Evolutionary conservation across 2,888 invertebrate genomes (phyloP).

Genomic region (Dynastes tityus): DNA sequence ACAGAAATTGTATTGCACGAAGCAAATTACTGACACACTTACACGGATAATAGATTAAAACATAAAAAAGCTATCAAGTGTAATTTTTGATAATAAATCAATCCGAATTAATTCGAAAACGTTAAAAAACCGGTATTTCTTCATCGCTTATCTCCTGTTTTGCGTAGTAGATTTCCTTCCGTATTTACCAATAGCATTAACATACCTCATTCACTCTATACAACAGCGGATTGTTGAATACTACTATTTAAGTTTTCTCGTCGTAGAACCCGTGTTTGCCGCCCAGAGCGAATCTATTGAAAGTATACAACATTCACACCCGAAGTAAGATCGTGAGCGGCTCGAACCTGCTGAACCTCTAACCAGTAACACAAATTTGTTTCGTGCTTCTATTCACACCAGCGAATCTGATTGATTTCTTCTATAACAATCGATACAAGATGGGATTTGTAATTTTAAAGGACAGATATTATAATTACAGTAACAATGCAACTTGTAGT

Average conservation of each 20-base stretch:
- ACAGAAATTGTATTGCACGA: too few species aligned
- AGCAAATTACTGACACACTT: too few species aligned
- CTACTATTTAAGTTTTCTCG: constrained; percentile 8
- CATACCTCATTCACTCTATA: constrained; percentile 2
- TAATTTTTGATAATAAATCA: too few species aligned
- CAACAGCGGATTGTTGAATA: background rate
- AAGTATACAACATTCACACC: constrained; percentile 62
- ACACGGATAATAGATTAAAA: too few species aligned
- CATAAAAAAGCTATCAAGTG: too few species aligned
- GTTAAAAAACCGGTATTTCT: background rate
- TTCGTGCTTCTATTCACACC: constrained; percentile 7
- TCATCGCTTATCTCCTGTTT: background rate
- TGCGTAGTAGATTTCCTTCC: constrained; percentile 23
- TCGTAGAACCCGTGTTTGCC: constrained; percentile 9
- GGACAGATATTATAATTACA: background rate
- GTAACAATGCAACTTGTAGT: too few species aligned
- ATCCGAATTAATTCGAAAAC: background rate
- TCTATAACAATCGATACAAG: constrained; percentile 11
- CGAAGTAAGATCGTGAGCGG: constrained; percentile 50
- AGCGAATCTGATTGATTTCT: background rate
- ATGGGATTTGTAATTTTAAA: background rate
- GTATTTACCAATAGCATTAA: constrained; percentile 22
- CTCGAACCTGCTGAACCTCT: constrained; percentile 60
- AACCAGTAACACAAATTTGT: constrained; percentile 66
- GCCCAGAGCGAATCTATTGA: constrained; percentile 27